These are phyloP conservation scores for Pithys albifrons DNA, from an alignment of 2,113 vertebrate species.

Conservation along the genomic window DNA sequence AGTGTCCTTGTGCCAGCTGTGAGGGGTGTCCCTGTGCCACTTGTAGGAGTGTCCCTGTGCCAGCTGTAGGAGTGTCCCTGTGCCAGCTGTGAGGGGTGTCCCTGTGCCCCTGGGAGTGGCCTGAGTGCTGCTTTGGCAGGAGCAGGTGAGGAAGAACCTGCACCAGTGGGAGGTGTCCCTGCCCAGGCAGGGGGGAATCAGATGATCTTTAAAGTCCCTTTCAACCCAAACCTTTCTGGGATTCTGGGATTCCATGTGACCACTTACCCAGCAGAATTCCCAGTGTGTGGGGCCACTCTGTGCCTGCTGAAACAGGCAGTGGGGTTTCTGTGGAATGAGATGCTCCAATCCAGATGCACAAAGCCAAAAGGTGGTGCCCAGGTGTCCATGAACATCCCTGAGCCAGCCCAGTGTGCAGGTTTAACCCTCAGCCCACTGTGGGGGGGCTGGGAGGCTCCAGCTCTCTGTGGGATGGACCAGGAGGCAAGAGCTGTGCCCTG, in stretches of 20 bases:
- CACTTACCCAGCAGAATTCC: neutral
- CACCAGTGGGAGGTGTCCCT: neutral
- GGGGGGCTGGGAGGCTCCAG: neutral
- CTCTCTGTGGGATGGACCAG: neutral
- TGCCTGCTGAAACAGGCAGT: neutral
- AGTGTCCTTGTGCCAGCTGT: too few species aligned
- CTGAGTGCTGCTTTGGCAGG: neutral
- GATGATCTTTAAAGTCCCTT: neutral
- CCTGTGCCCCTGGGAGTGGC: neutral
- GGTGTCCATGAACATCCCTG: neutral
- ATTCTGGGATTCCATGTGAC: neutral
- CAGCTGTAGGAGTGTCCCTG: too few species aligned
- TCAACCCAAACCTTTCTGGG: neutral
- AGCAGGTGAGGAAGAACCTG: neutral
- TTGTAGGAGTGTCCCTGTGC: too few species aligned
- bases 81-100: neutral
- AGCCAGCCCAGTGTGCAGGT: neutral
- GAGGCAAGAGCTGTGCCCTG: neutral
- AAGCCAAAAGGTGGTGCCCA: neutral
- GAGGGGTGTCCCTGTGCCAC: too few species aligned
- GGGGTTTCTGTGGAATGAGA: rapidly evolving
- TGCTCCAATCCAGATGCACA: neutral
- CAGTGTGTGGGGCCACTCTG: neutral
- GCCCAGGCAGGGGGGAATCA: neutral
- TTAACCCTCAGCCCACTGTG: rapidly evolving